phyloP scores from a whole-genome alignment of 2,113 vertebrate genomes.

The Centropus bengalensis region DNA sequence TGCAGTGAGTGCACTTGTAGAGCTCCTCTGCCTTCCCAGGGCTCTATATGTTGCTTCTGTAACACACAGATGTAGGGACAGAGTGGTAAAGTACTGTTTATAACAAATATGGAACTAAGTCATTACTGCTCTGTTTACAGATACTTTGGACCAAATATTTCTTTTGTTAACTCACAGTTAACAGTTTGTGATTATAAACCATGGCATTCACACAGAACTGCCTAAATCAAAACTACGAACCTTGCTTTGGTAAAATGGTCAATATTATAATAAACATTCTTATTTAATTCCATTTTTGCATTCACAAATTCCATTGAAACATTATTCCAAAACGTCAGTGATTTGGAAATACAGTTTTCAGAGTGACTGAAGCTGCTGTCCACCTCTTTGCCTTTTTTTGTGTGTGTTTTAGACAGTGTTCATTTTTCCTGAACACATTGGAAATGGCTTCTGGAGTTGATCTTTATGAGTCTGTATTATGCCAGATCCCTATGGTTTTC shows the following conservation, averaged over 20 bases:
- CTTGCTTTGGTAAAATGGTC: neutral
- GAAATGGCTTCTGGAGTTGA: neutral
- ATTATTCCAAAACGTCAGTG: neutral
- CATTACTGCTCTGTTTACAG: neutral
- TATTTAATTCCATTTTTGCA: neutral
- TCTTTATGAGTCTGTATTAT: neutral
- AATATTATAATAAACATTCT: accelerated
- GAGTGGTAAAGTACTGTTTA: neutral
- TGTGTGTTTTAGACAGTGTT: neutral
- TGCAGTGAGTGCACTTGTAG: too few species aligned
- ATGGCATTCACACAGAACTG: neutral
- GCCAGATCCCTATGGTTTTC: neutral
- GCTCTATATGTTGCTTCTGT: neutral
- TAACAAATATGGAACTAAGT: neutral
- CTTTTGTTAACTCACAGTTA: neutral
- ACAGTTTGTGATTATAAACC: neutral
- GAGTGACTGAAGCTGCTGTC: accelerated
- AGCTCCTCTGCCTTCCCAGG: neutral
- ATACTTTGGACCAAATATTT: neutral
- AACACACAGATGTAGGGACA: neutral
- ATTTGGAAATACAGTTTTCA: neutral
- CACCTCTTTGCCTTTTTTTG: neutral
- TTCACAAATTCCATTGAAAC: neutral
- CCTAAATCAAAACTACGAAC: neutral
- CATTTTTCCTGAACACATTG: neutral